Percentiles rank a stretch among this genome's conserved stretches.
These are phyloP conservation scores for Pterois miles DNA, from an alignment of 2,797 vertebrate genomes.

Conservation along the genomic window DNA sequence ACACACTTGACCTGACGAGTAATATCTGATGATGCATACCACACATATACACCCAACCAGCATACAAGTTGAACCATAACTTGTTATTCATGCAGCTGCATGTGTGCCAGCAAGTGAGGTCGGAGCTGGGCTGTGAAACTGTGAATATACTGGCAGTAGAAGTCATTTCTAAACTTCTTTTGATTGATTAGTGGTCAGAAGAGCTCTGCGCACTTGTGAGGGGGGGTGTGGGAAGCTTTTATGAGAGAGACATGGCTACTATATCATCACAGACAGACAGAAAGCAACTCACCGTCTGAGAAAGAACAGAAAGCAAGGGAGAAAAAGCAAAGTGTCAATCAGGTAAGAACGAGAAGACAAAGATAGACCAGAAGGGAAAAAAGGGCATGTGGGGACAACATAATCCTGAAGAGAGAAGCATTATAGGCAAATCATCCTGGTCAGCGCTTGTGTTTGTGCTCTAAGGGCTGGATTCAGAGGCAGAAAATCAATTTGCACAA, in stretches of 20 bases:
- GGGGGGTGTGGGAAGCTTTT: constrained; percentile 52
- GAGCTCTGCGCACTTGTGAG: constrained; percentile 28
- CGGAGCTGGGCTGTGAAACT: neutral
- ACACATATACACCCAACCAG: constrained; percentile 54
- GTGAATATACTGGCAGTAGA: neutral
- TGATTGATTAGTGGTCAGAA: constrained; percentile 45
- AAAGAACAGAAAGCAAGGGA: constrained; percentile 76
- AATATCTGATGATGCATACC: constrained; percentile 63
- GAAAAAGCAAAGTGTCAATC: constrained; percentile 79
- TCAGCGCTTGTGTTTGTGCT: constrained; percentile 72
- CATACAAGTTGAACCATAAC: too few relatives aligned
- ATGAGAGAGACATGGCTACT: constrained; percentile 70
- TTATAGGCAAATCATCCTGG: constrained; percentile 76
- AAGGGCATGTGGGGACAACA: constrained; percentile 33
- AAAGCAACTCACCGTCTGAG: constrained; percentile 82
- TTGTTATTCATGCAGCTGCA: too few relatives aligned
- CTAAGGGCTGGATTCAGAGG: constrained; percentile 44
- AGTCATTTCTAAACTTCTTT: constrained; percentile 9
- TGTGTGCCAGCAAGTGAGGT: constrained; percentile 17
- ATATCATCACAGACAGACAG: constrained; percentile 61
- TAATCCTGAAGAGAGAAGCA: constrained; percentile 59
- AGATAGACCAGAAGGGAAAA: constrained; percentile 44
- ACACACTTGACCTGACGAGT: constrained; percentile 15
- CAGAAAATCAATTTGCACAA: constrained; percentile 65
- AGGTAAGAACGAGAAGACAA: constrained; percentile 56